Percentiles rank a stretch among this genome's conserved stretches.
Evolutionary conservation across 1,140 invertebrate genomes (phyloP).

Genomic region (Drosophila aff.): DNA sequence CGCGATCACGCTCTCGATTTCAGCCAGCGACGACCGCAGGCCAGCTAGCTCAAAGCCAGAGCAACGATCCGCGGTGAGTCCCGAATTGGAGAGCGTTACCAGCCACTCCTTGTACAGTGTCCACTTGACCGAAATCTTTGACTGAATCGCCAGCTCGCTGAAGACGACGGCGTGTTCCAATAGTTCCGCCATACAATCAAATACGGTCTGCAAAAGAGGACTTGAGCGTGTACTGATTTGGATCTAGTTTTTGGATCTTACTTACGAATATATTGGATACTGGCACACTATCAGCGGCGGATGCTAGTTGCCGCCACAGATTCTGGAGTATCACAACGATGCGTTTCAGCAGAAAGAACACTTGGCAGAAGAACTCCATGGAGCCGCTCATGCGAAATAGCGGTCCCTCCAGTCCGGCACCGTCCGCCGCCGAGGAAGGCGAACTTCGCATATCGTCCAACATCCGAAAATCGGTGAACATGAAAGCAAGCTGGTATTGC

Average conservation of each 20-base stretch:
- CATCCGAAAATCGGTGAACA: slow-evolving; percentile 25
- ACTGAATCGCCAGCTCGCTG: slow-evolving; percentile 62
- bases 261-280: slow-evolving; percentile 55
- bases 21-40: slow-evolving; percentile 56
- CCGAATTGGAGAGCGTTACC: slow-evolving; percentile 46
- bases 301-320: slow-evolving; percentile 65
- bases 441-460: slow-evolving; percentile 9
- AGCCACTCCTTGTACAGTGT: slow-evolving; percentile 73
- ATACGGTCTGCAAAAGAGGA: slow-evolving; percentile 47
- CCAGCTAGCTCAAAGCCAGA: slow-evolving; percentile 57
- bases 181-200: slow-evolving; percentile 59
- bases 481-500: slow-evolving; percentile 63
- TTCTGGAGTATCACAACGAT: slow-evolving; percentile 62
- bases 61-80: slow-evolving; percentile 14
- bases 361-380: slow-evolving; percentile 77
- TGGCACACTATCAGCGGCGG: slow-evolving; percentile 36
- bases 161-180: slow-evolving; percentile 67
- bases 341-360: slow-evolving; percentile 72
- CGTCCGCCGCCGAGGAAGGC: neutral
- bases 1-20: slow-evolving; percentile 86
- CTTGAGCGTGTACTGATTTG: neutral
- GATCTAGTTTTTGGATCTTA: neutral
- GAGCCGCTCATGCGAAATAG: slow-evolving; percentile 67
- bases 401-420: slow-evolving; percentile 25
- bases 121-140: slow-evolving; percentile 62